Evolutionary conservation across 2,888 invertebrate species (phyloP).

Genomic region (Meiosimyza decipiens): DNA sequence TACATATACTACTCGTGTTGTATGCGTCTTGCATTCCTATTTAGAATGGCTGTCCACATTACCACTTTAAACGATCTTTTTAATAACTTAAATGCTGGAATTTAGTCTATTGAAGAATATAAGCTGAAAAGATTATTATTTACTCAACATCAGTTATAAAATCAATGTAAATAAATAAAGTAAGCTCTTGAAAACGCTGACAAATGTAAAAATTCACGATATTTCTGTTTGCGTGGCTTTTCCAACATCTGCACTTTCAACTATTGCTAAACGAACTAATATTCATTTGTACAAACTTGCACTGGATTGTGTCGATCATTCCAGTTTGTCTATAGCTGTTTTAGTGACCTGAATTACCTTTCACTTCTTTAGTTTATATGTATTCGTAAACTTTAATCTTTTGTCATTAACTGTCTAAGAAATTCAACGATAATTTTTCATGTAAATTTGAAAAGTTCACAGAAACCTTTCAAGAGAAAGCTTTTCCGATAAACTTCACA

Average conservation of each 20-base stretch:
- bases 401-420: too few species aligned
- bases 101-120: background rate
- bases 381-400: background rate
- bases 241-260: slow-evolving; percentile 27
- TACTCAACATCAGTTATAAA: too few species aligned
- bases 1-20: too few species aligned
- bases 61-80: too few species aligned
- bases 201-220: background rate
- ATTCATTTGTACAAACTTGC: slow-evolving; percentile 17
- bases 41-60: too few species aligned
- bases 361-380: slow-evolving; percentile 28
- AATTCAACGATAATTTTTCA: too few species aligned
- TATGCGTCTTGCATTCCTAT: too few species aligned
- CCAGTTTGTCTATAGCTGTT: slow-evolving; percentile 28
- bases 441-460: too few species aligned
- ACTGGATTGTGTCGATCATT: slow-evolving; percentile 25
- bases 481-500: too few species aligned
- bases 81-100: too few species aligned
- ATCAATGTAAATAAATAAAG: background rate
- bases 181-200: background rate
- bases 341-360: slow-evolving; percentile 35
- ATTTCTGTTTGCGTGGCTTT: slow-evolving; percentile 6
- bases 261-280: slow-evolving; percentile 24
- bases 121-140: background rate
- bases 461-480: too few species aligned